Percentiles rank a stretch among this genome's conserved stretches.
These are phyloP conservation scores for Ochropleura leucogaster DNA, from an alignment of 2,888 invertebrate genomes.

Conservation along the genomic window DNA sequence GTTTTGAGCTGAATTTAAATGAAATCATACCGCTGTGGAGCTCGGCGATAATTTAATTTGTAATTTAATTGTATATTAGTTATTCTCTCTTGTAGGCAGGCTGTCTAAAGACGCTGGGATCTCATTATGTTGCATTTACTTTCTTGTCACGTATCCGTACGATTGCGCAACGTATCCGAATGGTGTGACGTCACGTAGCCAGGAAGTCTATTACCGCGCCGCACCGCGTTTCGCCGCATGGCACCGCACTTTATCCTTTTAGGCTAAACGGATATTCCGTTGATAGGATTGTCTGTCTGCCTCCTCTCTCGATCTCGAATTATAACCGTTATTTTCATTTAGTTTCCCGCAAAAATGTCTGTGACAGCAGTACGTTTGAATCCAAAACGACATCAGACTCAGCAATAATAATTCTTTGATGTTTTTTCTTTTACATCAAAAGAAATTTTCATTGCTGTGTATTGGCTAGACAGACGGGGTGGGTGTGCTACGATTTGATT, in stretches of 20 bases:
- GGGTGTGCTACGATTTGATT: conserved; percentile 33
- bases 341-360: conserved; percentile 33
- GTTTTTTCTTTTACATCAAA: conserved; percentile 51
- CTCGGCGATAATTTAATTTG: conserved; percentile 43
- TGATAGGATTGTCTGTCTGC: conserved; percentile 80
- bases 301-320: conserved; percentile 57
- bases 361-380: conserved; percentile 46
- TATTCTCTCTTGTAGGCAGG: conserved; percentile 43
- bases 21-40: conserved; percentile 42
- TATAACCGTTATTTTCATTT: conserved; percentile 36
- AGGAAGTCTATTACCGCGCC: conserved; percentile 78
- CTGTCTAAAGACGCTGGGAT: conserved; percentile 43
- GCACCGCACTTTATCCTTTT: conserved; percentile 82
- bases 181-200: conserved; percentile 76
- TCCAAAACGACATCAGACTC: conserved; percentile 52
- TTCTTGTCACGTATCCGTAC: conserved; percentile 66
- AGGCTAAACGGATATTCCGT: conserved; percentile 83
- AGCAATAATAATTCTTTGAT: conserved; percentile 57
- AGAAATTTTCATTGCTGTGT: conserved; percentile 35
- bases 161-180: conserved; percentile 66
- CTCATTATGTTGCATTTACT: conserved; percentile 60
- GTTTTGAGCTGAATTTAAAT: conserved; percentile 49
- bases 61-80: conserved; percentile 55
- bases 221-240: conserved; percentile 49
- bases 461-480: conserved; percentile 37